A percentile compares a stretch with the other conserved stretches of the same genome.
phyloP scores from a whole-genome alignment of 2,888 invertebrate genomes.

The Perizoma affinitatum region DNA sequence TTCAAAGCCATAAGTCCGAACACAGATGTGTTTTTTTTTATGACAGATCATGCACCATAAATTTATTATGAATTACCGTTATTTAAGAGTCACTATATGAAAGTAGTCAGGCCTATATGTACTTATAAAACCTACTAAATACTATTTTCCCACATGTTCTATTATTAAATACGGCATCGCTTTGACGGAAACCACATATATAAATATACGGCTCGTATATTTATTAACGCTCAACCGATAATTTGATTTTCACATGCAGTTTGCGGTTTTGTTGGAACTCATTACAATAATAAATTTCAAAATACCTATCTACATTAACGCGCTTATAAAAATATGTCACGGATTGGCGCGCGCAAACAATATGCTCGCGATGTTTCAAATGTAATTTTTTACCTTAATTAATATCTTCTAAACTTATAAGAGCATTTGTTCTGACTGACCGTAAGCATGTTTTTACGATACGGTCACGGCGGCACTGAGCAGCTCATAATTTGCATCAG shows the following conservation, averaged over 20 bases:
- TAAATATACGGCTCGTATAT: slow-evolving; percentile 51
- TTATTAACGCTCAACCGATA: slow-evolving; percentile 60
- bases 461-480: too few relatives aligned
- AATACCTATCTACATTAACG: slow-evolving; percentile 25
- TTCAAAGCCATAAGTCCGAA: slow-evolving; percentile 18
- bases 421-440: too few relatives aligned
- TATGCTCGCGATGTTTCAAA: too few relatives aligned
- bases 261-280: slow-evolving; percentile 56
- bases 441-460: too few relatives aligned
- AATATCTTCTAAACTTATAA: too few relatives aligned
- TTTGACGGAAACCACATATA: slow-evolving; percentile 57
- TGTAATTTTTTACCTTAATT: too few relatives aligned
- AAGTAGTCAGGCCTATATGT: slow-evolving; percentile 39
- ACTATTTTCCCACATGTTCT: slow-evolving; percentile 37
- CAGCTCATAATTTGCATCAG: too few relatives aligned
- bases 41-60: slow-evolving; percentile 45
- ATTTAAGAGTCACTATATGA: slow-evolving; percentile 47
- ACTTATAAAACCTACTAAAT: not conserved
- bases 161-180: slow-evolving; percentile 42
- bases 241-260: slow-evolving; percentile 64
- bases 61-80: slow-evolving; percentile 43
- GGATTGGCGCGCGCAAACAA: too few relatives aligned
- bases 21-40: slow-evolving; percentile 71
- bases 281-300: slow-evolving; percentile 55
- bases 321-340: too few relatives aligned